Conservation (phyloP, 2,888 invertebrate genomes). For the Apantesis nais region DNA sequence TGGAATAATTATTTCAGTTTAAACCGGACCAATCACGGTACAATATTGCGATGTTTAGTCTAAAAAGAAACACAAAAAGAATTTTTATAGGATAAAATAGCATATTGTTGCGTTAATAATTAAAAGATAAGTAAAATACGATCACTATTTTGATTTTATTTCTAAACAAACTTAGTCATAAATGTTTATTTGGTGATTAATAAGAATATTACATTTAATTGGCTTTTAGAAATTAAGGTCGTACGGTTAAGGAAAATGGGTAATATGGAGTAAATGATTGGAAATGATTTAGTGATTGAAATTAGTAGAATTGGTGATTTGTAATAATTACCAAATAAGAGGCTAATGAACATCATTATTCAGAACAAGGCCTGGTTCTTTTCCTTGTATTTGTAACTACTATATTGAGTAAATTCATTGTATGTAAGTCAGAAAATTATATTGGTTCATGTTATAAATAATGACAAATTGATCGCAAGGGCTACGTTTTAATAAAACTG, state of each 20-base stretch:
- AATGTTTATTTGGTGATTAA: background rate
- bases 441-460: background rate
- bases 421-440: background rate
- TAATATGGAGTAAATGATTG: background rate
- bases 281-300: background rate
- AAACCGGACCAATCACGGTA: too few species aligned
- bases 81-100: background rate
- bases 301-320: background rate
- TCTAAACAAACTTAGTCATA: background rate
- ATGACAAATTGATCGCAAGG: background rate
- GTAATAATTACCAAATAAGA: background rate
- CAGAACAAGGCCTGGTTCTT: background rate
- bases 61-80: too few species aligned
- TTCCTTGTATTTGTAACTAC: background rate
- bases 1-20: too few species aligned
- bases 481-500: too few species aligned
- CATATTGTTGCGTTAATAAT: background rate
- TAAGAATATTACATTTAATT: background rate
- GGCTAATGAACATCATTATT: background rate
- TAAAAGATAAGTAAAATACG: background rate
- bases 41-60: too few species aligned
- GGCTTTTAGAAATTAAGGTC: background rate
- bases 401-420: background rate
- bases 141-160: background rate
- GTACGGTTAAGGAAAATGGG: background rate